These are phyloP conservation scores for Oncopeltus fasciatus DNA, from an alignment of 1,140 invertebrate genomes.

Conservation along the genomic window DNA sequence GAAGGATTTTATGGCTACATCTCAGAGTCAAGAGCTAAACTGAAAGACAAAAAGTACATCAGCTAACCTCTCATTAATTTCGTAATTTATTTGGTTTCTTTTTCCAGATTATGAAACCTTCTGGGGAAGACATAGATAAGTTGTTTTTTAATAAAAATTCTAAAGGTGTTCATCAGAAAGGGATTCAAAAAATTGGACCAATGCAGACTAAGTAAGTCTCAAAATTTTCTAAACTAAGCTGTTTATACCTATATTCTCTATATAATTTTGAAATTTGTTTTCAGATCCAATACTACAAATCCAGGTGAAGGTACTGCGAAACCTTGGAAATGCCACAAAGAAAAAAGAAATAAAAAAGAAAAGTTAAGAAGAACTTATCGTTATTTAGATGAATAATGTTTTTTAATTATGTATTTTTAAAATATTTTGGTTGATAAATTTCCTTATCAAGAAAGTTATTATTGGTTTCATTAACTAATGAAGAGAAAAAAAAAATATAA, in stretches of 20 bases:
- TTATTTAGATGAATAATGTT: constrained; percentile 33
- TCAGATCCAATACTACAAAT: background rate
- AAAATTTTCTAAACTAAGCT: no score
- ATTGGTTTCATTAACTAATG: no score
- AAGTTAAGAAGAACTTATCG: constrained; percentile 39
- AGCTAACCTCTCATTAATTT: no score
- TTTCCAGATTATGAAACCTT: constrained; percentile 14
- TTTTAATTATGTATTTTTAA: no score
- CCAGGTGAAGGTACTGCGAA: constrained; percentile 25
- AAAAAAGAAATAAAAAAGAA: constrained; percentile 39
- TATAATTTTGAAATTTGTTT: background rate
- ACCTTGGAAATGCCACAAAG: constrained; percentile 41
- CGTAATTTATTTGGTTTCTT: no score
- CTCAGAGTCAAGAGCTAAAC: no score
- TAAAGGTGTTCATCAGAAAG: constrained; percentile 29
- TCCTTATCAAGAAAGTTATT: no score
- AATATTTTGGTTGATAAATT: no score
- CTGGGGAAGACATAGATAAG: constrained; percentile 38
- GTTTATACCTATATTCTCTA: no score
- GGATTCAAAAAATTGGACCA: constrained; percentile 3
- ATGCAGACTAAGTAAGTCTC: background rate
- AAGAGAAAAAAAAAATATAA: no score
- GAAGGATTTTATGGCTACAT: no score
- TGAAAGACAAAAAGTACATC: no score
- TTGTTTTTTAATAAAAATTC: constrained; percentile 38